Evolutionary conservation across 2,888 invertebrate genomes (phyloP).

Genomic region (Caenorhabditis becei): DNA sequence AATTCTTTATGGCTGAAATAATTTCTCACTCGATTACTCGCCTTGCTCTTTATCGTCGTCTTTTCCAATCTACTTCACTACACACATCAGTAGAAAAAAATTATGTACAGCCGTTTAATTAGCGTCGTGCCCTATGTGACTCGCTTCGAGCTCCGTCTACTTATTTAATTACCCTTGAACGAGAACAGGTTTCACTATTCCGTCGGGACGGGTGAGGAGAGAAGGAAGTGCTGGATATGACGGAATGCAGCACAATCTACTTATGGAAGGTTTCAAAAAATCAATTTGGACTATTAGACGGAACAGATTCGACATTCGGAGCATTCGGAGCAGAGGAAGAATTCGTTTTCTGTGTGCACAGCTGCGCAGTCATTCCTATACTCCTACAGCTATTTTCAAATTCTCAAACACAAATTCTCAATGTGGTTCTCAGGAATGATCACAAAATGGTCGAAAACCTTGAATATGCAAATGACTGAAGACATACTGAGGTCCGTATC

Average conservation of each 20-base stretch:
- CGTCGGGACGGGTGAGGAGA: neutral
- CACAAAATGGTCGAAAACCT: conserved; percentile 14
- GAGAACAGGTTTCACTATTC: conserved; percentile 30
- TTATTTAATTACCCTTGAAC: conserved; percentile 50
- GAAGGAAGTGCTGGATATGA: neutral
- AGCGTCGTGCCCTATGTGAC: conserved; percentile 48
- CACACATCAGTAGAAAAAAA: conserved; percentile 59
- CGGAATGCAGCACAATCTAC: neutral
- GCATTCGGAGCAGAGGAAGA: neutral
- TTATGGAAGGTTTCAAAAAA: conserved; percentile 7
- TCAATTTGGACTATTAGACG: no score
- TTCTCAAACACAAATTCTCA: conserved; percentile 1
- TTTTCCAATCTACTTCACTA: conserved; percentile 58
- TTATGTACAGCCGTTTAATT: conserved; percentile 62
- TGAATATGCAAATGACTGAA: conserved; percentile 54
- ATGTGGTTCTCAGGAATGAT: conserved; percentile 19
- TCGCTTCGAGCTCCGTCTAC: conserved; percentile 19
- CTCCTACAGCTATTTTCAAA: conserved; percentile 3
- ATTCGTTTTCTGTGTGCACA: neutral
- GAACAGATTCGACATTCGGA: no score
- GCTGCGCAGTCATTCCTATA: neutral
- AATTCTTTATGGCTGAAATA: conserved; percentile 63
- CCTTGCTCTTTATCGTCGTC: conserved; percentile 55
- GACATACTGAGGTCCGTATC: conserved; percentile 23
- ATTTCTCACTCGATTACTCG: conserved; percentile 63